A percentile compares a stretch with the other conserved stretches of the same genome.
Evolutionary conservation across 2,113 vertebrate genomes (phyloP).

Genomic region (Peromyscus maniculatus): DNA sequence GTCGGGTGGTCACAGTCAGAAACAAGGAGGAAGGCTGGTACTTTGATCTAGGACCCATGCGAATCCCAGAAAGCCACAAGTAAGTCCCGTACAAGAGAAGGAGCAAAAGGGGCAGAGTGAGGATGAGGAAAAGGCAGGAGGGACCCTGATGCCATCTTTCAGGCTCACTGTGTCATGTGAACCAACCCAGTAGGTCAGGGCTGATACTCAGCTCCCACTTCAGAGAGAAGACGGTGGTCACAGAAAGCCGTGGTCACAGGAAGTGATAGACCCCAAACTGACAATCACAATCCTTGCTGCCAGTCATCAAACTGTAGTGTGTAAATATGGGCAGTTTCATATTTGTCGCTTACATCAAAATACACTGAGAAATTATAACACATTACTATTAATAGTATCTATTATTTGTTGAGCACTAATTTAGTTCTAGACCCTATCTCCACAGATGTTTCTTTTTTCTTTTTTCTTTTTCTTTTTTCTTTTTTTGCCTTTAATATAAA

Average conservation of each 20-base stretch:
- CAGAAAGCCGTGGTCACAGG: background rate
- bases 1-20: slow-evolving; percentile 88
- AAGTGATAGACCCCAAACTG: background rate
- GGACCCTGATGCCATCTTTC: background rate
- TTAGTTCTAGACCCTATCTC: background rate
- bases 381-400: background rate
- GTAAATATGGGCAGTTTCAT: background rate
- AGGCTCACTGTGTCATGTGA: background rate
- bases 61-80: slow-evolving; percentile 89
- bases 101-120: background rate
- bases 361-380: slow-evolving; percentile 8
- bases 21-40: slow-evolving; percentile 88
- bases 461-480: background rate
- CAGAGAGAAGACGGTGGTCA: background rate
- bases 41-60: slow-evolving; percentile 89
- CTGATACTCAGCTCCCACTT: background rate
- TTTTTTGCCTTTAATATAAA: slow-evolving; percentile 6
- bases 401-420: background rate
- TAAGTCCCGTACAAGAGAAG: slow-evolving; percentile 49
- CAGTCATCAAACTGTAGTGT: background rate
- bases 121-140: background rate
- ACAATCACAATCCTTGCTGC: background rate
- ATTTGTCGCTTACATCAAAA: background rate
- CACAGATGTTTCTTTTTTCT: background rate
- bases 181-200: background rate